Percentiles rank a stretch among this genome's conserved stretches.
Conservation (phyloP, 2,888 invertebrate species). For the Volucella inflata region DNA sequence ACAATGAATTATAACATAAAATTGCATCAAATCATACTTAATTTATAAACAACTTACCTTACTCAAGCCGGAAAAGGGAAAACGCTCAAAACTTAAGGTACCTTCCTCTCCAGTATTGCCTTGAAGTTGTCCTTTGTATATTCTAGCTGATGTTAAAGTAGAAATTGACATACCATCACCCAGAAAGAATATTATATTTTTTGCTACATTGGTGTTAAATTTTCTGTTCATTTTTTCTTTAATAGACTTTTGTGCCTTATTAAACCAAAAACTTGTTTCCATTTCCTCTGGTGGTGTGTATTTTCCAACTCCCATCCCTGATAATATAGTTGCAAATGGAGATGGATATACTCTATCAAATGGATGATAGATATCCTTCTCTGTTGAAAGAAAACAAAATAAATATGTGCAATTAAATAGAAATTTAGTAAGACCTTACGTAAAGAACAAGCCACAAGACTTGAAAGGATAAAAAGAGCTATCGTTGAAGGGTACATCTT, state of each 20-base stretch:
- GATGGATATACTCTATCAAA: neutral
- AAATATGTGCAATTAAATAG: neutral
- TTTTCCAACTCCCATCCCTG: conserved; percentile 54
- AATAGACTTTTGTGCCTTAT: conserved; percentile 78
- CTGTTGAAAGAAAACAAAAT: neutral
- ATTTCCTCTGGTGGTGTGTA: conserved; percentile 75
- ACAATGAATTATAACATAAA: neutral
- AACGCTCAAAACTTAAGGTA: conserved; percentile 86
- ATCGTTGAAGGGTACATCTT: conserved; percentile 8
- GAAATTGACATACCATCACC: conserved; percentile 89
- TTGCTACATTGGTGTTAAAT: conserved; percentile 77
- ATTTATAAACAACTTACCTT: conserved; percentile 84
- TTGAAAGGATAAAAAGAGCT: neutral
- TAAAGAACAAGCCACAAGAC: conserved; percentile 26
- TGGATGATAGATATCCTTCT: conserved; percentile 43
- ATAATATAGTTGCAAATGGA: neutral
- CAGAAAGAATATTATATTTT: conserved; percentile 80
- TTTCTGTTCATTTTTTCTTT: conserved; percentile 65
- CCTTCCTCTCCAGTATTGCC: conserved; percentile 86
- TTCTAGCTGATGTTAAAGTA: conserved; percentile 88
- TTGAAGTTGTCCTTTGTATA: conserved; percentile 86
- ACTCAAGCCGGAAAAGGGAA: conserved; percentile 87
- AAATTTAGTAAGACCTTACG: conserved; percentile 27
- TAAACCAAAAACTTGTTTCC: conserved; percentile 77
- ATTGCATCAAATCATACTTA: neutral